Evolutionary conservation across 23 tunicate genomes (phyloP).

Genomic region (Phallusia fumigata): DNA sequence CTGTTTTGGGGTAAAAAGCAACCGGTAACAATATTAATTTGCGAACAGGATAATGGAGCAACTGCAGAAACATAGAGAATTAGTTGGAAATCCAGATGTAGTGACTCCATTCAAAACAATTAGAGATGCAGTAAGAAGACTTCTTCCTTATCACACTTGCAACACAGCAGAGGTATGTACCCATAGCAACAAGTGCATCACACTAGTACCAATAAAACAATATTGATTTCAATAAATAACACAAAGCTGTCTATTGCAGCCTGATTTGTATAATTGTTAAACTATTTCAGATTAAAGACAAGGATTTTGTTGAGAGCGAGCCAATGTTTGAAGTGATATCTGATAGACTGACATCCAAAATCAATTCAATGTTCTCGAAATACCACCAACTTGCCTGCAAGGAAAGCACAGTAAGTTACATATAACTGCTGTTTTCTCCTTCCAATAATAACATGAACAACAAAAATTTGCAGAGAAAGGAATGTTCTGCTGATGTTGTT

Average conservation of each 20-base stretch:
- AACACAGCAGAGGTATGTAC: slow-evolving; percentile 68
- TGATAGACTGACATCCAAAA: slow-evolving; percentile 16
- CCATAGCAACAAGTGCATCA: too few relatives aligned
- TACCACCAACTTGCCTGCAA: slow-evolving; percentile 66
- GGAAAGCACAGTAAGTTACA: slow-evolving; percentile 58
- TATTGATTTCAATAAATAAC: too few relatives aligned
- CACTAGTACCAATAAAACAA: too few relatives aligned
- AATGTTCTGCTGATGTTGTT: slow-evolving; percentile 75
- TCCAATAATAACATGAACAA: background rate
- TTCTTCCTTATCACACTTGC: slow-evolving; percentile 74
- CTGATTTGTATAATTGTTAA: background rate
- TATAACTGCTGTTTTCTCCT: background rate
- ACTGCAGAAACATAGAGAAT: slow-evolving; percentile 53
- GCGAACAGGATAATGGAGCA: slow-evolving; percentile 58
- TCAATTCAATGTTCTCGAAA: slow-evolving; percentile 38
- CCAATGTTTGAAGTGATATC: slow-evolving; percentile 60
- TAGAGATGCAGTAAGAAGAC: slow-evolving; percentile 55
- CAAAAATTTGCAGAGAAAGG: slow-evolving; percentile 42
- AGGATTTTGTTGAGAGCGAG: slow-evolving; percentile 64
- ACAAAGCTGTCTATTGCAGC: too few relatives aligned
- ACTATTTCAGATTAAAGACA: slow-evolving; percentile 24
- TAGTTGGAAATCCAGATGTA: slow-evolving; percentile 39
- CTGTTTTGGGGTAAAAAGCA: background rate
- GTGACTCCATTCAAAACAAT: slow-evolving; percentile 35
- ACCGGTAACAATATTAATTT: background rate